Percentiles rank a stretch among this genome's conserved stretches.
Evolutionary conservation across 2,797 vertebrate genomes (phyloP).

Genomic region (Centroberyx gerrardi): DNA sequence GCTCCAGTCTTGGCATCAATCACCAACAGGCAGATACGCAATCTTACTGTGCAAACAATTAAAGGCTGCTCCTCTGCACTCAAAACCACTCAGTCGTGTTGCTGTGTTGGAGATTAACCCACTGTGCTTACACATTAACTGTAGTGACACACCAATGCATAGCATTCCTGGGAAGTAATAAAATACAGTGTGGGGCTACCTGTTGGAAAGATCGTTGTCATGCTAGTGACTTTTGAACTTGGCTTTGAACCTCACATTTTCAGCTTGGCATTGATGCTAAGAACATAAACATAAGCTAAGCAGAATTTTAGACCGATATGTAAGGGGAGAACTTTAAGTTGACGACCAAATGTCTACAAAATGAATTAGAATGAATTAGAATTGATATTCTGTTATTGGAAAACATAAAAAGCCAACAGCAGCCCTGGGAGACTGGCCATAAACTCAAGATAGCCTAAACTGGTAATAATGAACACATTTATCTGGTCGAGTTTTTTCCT

Average conservation of each 20-base stretch:
- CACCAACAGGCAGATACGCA: constrained; percentile 69
- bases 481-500: not conserved
- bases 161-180: constrained; percentile 70
- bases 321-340: not conserved
- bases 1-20: constrained; percentile 67
- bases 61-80: constrained; percentile 76
- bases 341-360: not conserved
- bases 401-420: not conserved
- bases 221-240: constrained; percentile 58
- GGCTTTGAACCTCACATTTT: constrained; percentile 19
- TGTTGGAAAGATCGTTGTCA: constrained; percentile 16
- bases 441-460: not conserved
- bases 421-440: not conserved
- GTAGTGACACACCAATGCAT: constrained; percentile 48
- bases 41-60: constrained; percentile 84
- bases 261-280: constrained; percentile 7
- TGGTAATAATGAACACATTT: not conserved
- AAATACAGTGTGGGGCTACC: constrained; percentile 50
- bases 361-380: not conserved
- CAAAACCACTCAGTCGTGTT: constrained; percentile 69
- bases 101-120: constrained; percentile 72
- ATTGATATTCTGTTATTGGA: not conserved
- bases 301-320: too few species aligned
- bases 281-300: not conserved
- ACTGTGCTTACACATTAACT: constrained; percentile 75